Evolutionary conservation across 2,113 vertebrate genomes (phyloP).

Genomic region (Leucosticte australis): DNA sequence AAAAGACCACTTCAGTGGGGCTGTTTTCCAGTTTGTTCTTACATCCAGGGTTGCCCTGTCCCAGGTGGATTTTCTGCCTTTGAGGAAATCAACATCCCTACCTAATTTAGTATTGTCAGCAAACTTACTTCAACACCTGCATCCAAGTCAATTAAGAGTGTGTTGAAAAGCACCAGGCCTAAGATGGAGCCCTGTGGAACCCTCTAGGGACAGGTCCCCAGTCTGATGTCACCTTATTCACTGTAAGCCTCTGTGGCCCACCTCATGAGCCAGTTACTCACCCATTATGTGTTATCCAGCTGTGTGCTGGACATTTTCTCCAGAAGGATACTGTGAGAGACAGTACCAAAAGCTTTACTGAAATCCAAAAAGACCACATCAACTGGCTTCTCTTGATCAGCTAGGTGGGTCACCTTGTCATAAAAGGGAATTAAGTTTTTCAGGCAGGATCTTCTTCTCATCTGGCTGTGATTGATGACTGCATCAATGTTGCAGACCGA

Average conservation of each 20-base stretch:
- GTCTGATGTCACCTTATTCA: not conserved
- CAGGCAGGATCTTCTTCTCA: not conserved
- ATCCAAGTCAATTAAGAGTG: not conserved
- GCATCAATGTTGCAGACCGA: fast-evolving
- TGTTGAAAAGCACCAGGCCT: not conserved
- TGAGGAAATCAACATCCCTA: not conserved
- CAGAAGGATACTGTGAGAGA: not conserved
- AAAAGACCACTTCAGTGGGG: no score
- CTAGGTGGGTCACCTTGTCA: not conserved
- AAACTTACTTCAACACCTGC: not conserved
- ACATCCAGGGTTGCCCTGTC: not conserved
- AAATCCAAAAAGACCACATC: not conserved
- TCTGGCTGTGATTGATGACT: not conserved
- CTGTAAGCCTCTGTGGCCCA: not conserved
- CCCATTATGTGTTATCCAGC: not conserved
- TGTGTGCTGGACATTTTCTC: not conserved
- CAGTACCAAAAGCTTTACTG: not conserved
- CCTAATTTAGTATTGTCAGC: not conserved
- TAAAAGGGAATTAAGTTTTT: not conserved
- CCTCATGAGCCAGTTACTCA: not conserved
- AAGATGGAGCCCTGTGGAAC: not conserved
- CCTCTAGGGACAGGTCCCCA: no score
- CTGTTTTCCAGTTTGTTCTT: not conserved
- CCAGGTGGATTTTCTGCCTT: not conserved
- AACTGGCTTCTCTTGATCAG: not conserved